Conservation (phyloP, 2,888 invertebrate species). For the Luffia ferchaultella region DNA sequence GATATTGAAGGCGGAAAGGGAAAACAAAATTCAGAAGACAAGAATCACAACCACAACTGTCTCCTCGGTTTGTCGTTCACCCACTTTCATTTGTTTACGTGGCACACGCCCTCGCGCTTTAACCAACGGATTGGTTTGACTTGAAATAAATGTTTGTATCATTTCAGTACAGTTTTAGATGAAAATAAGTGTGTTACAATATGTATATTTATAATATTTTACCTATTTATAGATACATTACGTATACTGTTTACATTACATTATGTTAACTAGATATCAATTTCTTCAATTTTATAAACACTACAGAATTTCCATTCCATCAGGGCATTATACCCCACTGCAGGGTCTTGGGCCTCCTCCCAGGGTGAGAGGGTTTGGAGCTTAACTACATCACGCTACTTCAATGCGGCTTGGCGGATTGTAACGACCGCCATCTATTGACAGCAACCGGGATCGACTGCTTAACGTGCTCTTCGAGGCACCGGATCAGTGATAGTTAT, state of each 20-base stretch:
- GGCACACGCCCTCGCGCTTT: neutral
- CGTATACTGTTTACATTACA: neutral
- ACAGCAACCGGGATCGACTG: no score
- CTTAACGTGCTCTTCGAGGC: no score
- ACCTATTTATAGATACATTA: neutral
- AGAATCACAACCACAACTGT: neutral
- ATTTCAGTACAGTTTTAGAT: neutral
- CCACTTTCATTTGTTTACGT: neutral
- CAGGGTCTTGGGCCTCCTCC: no score
- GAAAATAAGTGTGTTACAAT: no score
- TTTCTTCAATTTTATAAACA: neutral
- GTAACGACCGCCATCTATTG: no score
- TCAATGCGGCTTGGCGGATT: no score
- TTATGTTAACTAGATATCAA: neutral
- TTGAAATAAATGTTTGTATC: neutral
- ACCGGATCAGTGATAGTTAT: no score
- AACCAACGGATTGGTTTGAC: neutral
- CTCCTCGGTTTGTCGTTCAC: neutral
- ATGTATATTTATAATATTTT: neutral
- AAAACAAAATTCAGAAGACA: neutral
- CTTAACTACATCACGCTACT: no score
- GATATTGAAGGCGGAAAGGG: neutral
- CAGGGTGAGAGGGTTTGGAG: no score
- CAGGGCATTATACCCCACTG: no score
- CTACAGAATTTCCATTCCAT: no score